Evolutionary conservation across 2,113 vertebrate species (phyloP).

Genomic region (Campylomormyrus tamandua): DNA sequence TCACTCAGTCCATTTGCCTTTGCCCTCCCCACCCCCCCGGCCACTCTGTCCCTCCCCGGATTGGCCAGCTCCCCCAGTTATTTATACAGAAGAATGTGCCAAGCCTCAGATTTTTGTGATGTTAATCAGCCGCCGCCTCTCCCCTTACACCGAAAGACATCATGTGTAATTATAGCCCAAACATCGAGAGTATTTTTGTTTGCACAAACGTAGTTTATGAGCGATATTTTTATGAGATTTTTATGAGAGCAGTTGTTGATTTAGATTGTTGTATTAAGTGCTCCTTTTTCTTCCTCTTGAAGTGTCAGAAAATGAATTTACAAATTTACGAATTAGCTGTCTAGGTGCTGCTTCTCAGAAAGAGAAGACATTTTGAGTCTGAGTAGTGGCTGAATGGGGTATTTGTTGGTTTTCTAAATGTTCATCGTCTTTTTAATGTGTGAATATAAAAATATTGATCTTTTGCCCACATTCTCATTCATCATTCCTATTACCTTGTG

Average conservation of each 20-base stretch:
- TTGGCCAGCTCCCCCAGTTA: conserved; percentile 45
- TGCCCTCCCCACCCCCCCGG: conserved; percentile 27
- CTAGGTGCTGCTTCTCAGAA: neutral
- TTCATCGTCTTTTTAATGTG: neutral
- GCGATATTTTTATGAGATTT: conserved; percentile 27
- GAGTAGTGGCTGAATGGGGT: neutral
- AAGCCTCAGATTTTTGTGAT: conserved; percentile 65
- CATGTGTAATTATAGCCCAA: conserved; percentile 60
- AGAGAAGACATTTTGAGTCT: neutral
- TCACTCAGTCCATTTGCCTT: conserved; percentile 51
- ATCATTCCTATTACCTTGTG: neutral
- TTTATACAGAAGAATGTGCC: conserved; percentile 70
- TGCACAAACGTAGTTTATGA: conserved; percentile 38
- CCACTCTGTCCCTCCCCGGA: conserved; percentile 32
- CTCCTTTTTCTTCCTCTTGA: neutral
- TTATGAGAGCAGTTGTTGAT: conserved; percentile 8
- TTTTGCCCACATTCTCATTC: neutral
- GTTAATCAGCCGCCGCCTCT: conserved; percentile 59
- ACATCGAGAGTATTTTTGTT: conserved; percentile 37
- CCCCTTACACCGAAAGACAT: conserved; percentile 67
- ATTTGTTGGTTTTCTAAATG: neutral
- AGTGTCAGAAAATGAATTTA: neutral
- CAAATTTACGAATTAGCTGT: neutral
- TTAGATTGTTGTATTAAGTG: neutral
- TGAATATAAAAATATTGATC: neutral